Evolutionary conservation across 2,888 invertebrate species (phyloP).

Genomic region (Calameuta idolon): DNA sequence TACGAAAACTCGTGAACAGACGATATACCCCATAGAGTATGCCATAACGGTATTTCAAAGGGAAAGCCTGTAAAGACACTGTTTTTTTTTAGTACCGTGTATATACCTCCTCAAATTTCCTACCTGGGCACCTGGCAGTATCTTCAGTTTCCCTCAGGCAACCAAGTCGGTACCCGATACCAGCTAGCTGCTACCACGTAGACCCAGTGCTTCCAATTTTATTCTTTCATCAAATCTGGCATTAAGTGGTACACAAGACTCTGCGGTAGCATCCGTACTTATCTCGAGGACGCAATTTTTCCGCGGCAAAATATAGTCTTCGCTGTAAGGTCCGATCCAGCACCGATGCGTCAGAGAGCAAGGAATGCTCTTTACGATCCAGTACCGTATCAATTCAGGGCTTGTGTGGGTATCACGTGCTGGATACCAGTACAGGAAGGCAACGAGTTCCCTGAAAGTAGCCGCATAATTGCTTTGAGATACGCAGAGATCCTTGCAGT

Average conservation of each 20-base stretch:
- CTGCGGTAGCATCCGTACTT: background rate
- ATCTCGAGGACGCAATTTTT: background rate
- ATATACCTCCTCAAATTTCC: background rate
- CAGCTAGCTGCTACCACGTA: background rate
- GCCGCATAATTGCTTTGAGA: slow-evolving; percentile 33
- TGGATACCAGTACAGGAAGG: background rate
- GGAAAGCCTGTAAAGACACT: background rate
- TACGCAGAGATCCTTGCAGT: slow-evolving; percentile 10
- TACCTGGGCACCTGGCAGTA: background rate
- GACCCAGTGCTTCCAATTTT: background rate
- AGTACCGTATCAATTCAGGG: background rate
- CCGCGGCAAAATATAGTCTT: background rate
- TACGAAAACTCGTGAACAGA: background rate
- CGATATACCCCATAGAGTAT: background rate
- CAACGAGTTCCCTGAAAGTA: slow-evolving; percentile 8
- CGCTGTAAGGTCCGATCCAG: background rate
- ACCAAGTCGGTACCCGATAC: background rate
- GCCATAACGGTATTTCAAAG: background rate
- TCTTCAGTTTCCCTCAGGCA: background rate
- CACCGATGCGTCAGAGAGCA: background rate
- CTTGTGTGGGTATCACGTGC: background rate
- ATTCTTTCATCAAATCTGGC: background rate
- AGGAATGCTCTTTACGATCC: background rate
- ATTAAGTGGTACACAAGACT: background rate
- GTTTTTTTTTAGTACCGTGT: background rate